Percentiles rank a stretch among this genome's conserved stretches.
Evolutionary conservation across 2,113 vertebrate genomes (phyloP).

Genomic region (Fregata magnificens): DNA sequence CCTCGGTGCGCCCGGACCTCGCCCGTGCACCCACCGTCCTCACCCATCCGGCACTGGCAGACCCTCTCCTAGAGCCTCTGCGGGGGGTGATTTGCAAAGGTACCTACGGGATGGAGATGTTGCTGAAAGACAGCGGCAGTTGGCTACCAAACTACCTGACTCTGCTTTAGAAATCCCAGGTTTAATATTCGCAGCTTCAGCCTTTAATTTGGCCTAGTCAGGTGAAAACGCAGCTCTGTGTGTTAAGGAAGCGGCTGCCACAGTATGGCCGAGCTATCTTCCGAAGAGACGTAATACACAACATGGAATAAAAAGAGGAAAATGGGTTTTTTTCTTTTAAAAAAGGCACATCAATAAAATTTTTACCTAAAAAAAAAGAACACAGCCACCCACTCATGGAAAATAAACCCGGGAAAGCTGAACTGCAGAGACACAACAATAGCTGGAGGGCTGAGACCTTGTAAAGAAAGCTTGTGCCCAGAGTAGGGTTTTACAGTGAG

Average conservation of each 20-base stretch:
- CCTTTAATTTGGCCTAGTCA: neutral
- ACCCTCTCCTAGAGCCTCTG: neutral
- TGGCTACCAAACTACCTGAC: neutral
- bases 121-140: rapidly evolving
- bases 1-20: neutral
- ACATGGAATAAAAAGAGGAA: neutral
- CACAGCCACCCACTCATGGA: neutral
- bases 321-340: neutral
- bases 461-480: neutral
- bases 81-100: no score
- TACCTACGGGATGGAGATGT: neutral
- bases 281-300: rapidly evolving
- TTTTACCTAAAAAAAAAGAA: neutral
- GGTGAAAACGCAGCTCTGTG: rapidly evolving
- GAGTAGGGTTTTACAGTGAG: neutral
- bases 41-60: neutral
- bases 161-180: no score
- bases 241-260: neutral
- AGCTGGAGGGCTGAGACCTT: neutral
- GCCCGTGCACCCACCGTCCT: neutral
- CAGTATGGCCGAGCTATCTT: neutral
- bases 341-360: neutral
- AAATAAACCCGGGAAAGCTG: neutral
- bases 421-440: neutral
- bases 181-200: neutral